Evolutionary conservation across 2,113 vertebrate species (phyloP), one percentile per base, ranked within the genome.

Genomic region (Rhea americana): DNA sequence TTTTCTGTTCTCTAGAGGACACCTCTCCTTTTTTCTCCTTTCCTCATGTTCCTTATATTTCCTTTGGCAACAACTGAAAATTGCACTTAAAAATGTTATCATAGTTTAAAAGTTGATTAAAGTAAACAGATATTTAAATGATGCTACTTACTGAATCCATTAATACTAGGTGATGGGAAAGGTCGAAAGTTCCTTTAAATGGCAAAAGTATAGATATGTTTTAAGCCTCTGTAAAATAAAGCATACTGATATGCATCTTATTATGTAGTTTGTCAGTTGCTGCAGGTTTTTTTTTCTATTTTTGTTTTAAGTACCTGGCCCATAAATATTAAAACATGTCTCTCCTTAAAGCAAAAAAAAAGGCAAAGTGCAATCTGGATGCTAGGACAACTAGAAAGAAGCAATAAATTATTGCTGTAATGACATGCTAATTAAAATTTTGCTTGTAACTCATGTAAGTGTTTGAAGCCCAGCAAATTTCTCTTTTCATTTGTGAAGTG

Each of bases 401-500:
- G 97, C 97, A 97, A 98, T 99, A 98, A 99, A 99, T 99, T 98
- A 99, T 98, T 98, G 96, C 98, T 93, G 97, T 98, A 98, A 98
- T 98, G 98, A 98, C 98, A 97, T 97, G 98, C 98, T 99, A 99
- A 99, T 99, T 99, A 99, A 99, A 99, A 99, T 99, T 98, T 99
- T 98, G 98, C 99, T 99, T 99, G 99, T 99, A 99, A 99, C 98
- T 99, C 99, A 98, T 98, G 98, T 98, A 98, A 98, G 98, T 98
- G 97, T 98, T 98, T 98, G 97, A 99, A 98, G 97, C 97, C 97
- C 96, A 97, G 98, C 97, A 98, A 98, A 98, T 98, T 97, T 97
- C 97, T 98, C 98, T 99, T 99, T 99, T 99, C 98, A 99, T 99
- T 98, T 98, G 97, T 98, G 98, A 97, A 98, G 98, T 98, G 98